Conservation (phyloP, 2,888 invertebrate genomes). For the Sinotaia quadrata region DNA sequence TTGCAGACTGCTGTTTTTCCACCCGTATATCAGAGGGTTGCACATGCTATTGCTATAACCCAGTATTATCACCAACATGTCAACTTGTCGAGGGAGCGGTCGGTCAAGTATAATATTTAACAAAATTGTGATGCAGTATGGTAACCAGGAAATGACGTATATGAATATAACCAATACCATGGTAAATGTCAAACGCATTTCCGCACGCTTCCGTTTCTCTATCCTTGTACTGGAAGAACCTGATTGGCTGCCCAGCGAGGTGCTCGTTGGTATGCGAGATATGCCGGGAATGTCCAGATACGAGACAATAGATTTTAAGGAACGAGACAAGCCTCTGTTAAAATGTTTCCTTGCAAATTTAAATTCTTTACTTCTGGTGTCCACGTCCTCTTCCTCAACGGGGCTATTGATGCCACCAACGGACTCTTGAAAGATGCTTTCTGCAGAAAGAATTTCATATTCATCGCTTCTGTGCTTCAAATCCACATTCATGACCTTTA, state of each 20-base stretch:
- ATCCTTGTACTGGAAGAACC: neutral
- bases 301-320: no score
- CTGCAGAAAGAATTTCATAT: no score
- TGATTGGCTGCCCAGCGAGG: neutral
- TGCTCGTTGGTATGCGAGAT: neutral
- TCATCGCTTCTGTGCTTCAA: no score
- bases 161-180: conserved; percentile 57
- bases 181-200: conserved; percentile 51
- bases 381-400: no score
- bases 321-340: no score
- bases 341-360: no score
- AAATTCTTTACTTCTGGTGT: no score
- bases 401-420: no score
- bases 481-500: no score
- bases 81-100: conserved; percentile 32
- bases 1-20: conserved; percentile 58
- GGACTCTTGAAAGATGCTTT: no score
- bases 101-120: conserved; percentile 44
- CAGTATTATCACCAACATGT: conserved; percentile 57
- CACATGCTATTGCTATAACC: conserved; percentile 61
- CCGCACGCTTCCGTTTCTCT: conserved; percentile 41
- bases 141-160: conserved; percentile 66
- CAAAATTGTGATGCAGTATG: conserved; percentile 64
- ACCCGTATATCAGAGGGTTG: conserved; percentile 64
- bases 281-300: neutral